phyloP scores from a whole-genome alignment of 2,113 vertebrate genomes.

The Illadopsis cleaveri region DNA sequence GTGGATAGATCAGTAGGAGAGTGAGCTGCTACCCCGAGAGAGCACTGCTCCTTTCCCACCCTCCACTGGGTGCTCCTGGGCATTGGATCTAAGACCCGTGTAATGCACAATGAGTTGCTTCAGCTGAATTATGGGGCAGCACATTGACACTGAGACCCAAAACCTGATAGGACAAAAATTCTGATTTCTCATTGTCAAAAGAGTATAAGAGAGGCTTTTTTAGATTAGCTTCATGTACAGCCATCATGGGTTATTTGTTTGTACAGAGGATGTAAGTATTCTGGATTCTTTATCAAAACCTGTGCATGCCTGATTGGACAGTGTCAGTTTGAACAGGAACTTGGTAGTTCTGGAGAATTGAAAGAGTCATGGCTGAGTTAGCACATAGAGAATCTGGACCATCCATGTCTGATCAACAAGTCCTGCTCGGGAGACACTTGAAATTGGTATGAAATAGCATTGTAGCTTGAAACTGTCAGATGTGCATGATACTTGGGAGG shows the following conservation, averaged over 20 bases:
- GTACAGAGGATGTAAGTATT: neutral
- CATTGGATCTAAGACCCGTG: fast-evolving
- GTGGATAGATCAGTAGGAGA: neutral
- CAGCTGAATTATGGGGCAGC: neutral
- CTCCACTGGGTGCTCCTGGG: neutral
- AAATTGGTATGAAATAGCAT: neutral
- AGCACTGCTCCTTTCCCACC: fast-evolving
- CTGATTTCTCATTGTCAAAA: neutral
- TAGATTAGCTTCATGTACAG: neutral
- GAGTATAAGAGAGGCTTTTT: fast-evolving
- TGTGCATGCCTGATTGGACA: fast-evolving
- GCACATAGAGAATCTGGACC: neutral
- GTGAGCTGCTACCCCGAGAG: neutral
- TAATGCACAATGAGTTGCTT: neutral
- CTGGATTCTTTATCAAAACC: neutral
- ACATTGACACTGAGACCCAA: neutral
- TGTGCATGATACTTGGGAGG: fast-evolving
- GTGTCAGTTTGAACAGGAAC: neutral
- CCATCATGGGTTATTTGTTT: neutral
- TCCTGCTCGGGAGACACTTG: neutral
- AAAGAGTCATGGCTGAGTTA: neutral
- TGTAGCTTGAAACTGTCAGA: neutral
- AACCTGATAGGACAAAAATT: neutral
- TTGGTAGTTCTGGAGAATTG: neutral
- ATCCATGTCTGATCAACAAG: neutral